A percentile compares a stretch with the other conserved stretches of the same genome.
Evolutionary conservation across 2,797 vertebrate species (phyloP).

Genomic region (Uromys caudimaculatus): DNA sequence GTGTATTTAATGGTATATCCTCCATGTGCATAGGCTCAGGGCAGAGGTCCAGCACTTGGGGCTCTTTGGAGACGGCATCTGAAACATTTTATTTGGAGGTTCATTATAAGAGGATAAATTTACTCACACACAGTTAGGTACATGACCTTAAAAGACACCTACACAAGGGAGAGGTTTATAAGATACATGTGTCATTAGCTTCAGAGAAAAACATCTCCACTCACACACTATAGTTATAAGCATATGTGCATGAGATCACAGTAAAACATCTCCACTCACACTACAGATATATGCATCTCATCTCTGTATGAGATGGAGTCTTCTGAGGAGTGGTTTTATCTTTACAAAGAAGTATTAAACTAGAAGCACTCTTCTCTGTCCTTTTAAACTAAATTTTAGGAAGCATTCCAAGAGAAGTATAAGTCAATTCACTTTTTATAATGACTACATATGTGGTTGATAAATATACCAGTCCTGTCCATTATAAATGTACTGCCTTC

Average conservation of each 20-base stretch:
- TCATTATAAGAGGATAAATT: conserved; percentile 12
- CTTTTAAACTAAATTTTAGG: neutral
- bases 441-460: neutral
- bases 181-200: neutral
- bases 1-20: neutral
- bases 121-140: neutral
- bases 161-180: neutral
- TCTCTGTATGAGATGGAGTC: neutral
- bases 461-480: neutral
- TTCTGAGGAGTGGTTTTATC: neutral
- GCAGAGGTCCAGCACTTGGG: neutral
- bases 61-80: neutral
- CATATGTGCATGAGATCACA: neutral
- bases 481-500: neutral
- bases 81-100: neutral
- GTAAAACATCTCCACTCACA: neutral
- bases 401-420: neutral
- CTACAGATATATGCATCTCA: neutral
- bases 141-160: neutral
- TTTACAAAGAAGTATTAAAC: neutral
- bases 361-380: neutral
- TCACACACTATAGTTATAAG: neutral
- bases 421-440: neutral
- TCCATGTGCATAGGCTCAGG: neutral
- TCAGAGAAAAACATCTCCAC: neutral